A percentile compares a stretch with the other conserved stretches of the same genome.
Evolutionary conservation across 2,888 invertebrate species (phyloP).

Genomic region (Sarcophaga subvicina): DNA sequence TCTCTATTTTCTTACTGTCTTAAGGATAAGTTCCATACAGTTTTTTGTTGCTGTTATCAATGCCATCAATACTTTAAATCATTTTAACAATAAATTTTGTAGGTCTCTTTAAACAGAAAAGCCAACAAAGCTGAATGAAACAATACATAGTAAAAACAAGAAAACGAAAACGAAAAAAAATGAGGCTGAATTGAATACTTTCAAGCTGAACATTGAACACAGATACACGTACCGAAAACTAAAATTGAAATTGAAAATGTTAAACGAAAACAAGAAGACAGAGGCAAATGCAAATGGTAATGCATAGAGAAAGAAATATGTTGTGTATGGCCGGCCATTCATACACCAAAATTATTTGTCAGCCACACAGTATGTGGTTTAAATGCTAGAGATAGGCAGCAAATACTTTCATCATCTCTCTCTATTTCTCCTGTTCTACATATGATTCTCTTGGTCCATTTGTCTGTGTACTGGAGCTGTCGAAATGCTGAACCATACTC

Average conservation of each 20-base stretch:
- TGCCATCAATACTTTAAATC: slow-evolving; percentile 15
- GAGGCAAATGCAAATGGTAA: neutral
- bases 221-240: neutral
- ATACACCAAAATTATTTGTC: slow-evolving; percentile 42
- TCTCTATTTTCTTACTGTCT: neutral
- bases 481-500: neutral
- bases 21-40: neutral
- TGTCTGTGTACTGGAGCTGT: neutral
- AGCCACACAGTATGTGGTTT: slow-evolving; percentile 32
- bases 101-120: neutral
- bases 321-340: neutral
- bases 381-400: slow-evolving; percentile 35
- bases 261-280: neutral
- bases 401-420: neutral
- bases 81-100: slow-evolving; percentile 26
- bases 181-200: neutral
- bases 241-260: slow-evolving; percentile 15
- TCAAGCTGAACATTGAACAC: no score
- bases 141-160: neutral
- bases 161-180: neutral
- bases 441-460: neutral
- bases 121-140: neutral
- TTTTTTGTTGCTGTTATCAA: neutral
- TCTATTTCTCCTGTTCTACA: neutral
- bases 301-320: neutral